Evolutionary conservation across 2,888 invertebrate species (phyloP).

Genomic region (Drosophila diplacantha): DNA sequence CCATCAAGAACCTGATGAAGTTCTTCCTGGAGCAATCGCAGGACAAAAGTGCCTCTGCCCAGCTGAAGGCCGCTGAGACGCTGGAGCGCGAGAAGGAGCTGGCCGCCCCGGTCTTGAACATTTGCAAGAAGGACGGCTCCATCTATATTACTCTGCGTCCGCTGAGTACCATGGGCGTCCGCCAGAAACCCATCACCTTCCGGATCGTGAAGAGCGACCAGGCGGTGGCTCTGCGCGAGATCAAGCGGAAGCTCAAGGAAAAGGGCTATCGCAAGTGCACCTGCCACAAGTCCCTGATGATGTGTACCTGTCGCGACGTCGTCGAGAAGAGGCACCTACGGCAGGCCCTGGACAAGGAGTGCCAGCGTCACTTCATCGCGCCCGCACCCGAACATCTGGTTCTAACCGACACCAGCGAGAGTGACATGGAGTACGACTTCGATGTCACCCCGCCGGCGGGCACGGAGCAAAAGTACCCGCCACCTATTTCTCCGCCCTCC

Average conservation of each 20-base stretch:
- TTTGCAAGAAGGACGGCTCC: conserved; percentile 82
- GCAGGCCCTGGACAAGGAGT: conserved; percentile 79
- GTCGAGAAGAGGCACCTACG: conserved; percentile 77
- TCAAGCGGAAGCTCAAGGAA: conserved; percentile 79
- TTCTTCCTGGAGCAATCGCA: conserved; percentile 70
- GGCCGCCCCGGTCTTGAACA: conserved; percentile 81
- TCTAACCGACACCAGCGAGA: conserved; percentile 75
- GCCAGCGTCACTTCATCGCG: conserved; percentile 56
- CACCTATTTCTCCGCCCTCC: conserved; percentile 78
- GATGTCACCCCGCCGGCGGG: conserved; percentile 85
- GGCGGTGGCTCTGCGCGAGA: conserved; percentile 78
- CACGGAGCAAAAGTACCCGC: conserved; percentile 79
- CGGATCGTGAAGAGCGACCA: conserved; percentile 82
- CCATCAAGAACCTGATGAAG: conserved; percentile 74
- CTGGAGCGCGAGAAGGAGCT: conserved; percentile 40
- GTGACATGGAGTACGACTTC: conserved; percentile 83
- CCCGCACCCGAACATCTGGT: conserved; percentile 62
- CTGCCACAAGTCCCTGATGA: conserved; percentile 78
- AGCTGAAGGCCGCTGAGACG: conserved; percentile 74
- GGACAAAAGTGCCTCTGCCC: conserved; percentile 50
- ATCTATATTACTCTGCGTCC: conserved; percentile 84
- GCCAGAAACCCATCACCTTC: conserved; percentile 83
- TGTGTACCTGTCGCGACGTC: conserved; percentile 69
- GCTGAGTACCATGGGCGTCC: conserved; percentile 81
- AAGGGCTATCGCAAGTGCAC: conserved; percentile 80